Base-by-base conservation (phyloP, 2,113 vertebrate species). In the Atrichornis clamosus region DNA sequence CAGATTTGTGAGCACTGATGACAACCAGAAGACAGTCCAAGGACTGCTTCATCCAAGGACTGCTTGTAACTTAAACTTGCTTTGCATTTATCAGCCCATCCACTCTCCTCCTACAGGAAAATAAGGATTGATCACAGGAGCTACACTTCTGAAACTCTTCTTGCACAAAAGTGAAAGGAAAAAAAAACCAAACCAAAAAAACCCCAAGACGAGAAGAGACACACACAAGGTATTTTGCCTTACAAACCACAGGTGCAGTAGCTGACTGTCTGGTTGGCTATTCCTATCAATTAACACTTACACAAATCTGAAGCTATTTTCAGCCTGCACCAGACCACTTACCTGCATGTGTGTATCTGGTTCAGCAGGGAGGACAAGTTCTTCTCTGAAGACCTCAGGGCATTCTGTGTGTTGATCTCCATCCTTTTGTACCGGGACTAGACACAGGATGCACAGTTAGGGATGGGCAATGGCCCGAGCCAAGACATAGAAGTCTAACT, bases 331-430 rank as follows among this genome's bases (percentile, higher is more conserved):
- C 42, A 87, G 27, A n/a, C 27, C 65, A 32, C 75, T 95, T 95
- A 98, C 98, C 98, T 98, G 86, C 97, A 97, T 15, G 97, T 35
- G 5, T 98, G 97, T 93, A 99, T 98, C 80, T 98, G 98, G 65
- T 87, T 96, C 82, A 99, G 92, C 73, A 99, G 95, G 6, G 95
- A n/a, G 0, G 96, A 95, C 33, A 99, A 56, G 5, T 98, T 98
- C 67, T 96, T 97, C 74, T 98, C 98, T 10, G 98, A 98, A 15
- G 97, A 89, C 37, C 92, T 97, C 50, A 98, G 87, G 12, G 97
- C 85, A 7, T 80, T 95, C 52, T 97, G 91, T 21, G 98, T 96
- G 13, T 93, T 84, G 19, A 65, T 33, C 91, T 98, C 97, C 47
- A 97, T 98, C 69, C 88, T 97, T 73, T 96, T 97, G 94, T 98